Evolutionary conservation across 2,797 vertebrate genomes (phyloP), one percentile per base, ranked within the genome.

Genomic region (Otolemur crassicaudatus): DNA sequence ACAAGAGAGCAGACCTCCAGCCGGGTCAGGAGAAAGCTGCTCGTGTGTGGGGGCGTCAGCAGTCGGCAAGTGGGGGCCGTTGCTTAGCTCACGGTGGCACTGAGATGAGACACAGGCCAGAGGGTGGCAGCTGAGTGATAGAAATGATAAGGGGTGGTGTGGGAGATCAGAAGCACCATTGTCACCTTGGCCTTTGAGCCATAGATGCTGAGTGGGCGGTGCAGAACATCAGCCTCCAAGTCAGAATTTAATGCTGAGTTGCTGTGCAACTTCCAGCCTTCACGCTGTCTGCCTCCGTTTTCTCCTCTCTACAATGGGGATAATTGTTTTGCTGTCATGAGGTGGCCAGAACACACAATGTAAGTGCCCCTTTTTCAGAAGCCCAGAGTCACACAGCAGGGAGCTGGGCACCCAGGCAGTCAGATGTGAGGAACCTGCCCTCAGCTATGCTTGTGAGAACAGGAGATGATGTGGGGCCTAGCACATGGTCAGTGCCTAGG

Each of bases 381-480:
- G 29, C 40, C 40, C 25, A 7, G 43, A 27, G 34, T 49, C 43
- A 61, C 37, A 67, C 43, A 84, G 61, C 5, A 19, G n/a, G 53
- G 60, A 63, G 40, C 4, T 12, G 17, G 75, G 12, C 58, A n/a
- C 40, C 53, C 80, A 23, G 5, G 11, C 69, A 60, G 20, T 12
- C 31, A 9, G 27, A 53, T 46, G 34, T 14, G 22, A 37, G 56
- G 73, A 17, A 16, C 29, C 70, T 8, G 20, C 11, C 5, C 20
- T 58, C 2, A 13, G 8, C 27, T 3, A 3, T 53, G n/a, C 43
- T 27, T 34, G 4, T 7, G 27, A 31, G 53, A 93, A 29, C 72
- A 0, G 0, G 46, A 67, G 37, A 23, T 3, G n/a, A 31, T 0
- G 0, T 11, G 7, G 61, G 7, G 1, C 83, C 58, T 8, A 53